A percentile compares a stretch with the other conserved stretches of the same genome.
These are phyloP conservation scores for Colletes collaris DNA, from an alignment of 2,888 invertebrate genomes.

Conservation along the genomic window DNA sequence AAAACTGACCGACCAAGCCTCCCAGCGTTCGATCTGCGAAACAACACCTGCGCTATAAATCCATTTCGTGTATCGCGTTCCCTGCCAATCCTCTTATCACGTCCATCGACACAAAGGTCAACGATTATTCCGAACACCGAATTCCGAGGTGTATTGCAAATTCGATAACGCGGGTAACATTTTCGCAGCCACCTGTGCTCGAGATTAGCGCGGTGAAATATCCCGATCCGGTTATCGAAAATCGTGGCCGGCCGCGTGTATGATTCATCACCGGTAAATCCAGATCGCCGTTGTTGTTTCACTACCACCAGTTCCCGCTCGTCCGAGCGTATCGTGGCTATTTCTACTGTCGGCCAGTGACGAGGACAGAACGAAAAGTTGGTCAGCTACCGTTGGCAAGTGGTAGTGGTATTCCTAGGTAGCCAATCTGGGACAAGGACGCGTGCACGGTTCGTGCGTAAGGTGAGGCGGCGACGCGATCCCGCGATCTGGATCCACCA, in stretches of 20 bases:
- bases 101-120: not conserved
- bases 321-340: constrained; percentile 70
- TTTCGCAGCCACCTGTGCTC: not conserved
- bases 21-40: too few species aligned
- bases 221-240: constrained; percentile 39
- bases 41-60: too few species aligned
- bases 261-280: constrained; percentile 52
- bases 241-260: constrained; percentile 27
- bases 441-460: constrained; percentile 65
- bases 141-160: constrained; percentile 7
- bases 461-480: constrained; percentile 47
- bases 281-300: constrained; percentile 49
- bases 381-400: constrained; percentile 68
- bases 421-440: constrained; percentile 79
- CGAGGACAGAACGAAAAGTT: constrained; percentile 71
- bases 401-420: constrained; percentile 70
- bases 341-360: constrained; percentile 71
- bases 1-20: too few species aligned
- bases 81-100: constrained; percentile 2
- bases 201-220: not conserved
- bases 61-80: not conserved
- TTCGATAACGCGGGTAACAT: not conserved
- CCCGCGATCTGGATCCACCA: constrained; percentile 40
- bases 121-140: not conserved
- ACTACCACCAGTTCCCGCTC: constrained; percentile 21